A percentile compares a stretch with the other conserved stretches of the same genome.
phyloP scores from a whole-genome alignment of 1,140 invertebrate genomes.

The Tetramorium parvispinum region DNA sequence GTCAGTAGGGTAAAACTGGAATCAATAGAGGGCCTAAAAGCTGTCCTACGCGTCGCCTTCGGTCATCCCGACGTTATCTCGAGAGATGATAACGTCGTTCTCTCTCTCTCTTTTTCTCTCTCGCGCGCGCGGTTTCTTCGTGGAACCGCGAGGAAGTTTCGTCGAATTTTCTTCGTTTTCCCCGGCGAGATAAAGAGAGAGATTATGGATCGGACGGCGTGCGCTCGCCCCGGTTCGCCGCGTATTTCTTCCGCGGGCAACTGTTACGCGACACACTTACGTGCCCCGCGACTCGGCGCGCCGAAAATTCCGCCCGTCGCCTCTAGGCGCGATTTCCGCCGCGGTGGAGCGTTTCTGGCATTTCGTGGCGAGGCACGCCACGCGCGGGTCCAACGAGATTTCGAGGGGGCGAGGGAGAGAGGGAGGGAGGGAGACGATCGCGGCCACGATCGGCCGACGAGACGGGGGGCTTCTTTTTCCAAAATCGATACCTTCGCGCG shows the following conservation, averaged over 20 bases:
- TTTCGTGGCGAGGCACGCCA: neutral
- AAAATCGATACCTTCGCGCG: slow-evolving; percentile 11
- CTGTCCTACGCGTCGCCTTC: neutral
- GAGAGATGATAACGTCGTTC: neutral
- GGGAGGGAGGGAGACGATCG: neutral
- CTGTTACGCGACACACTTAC: slow-evolving; percentile 58
- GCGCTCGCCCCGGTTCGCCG: slow-evolving; percentile 8
- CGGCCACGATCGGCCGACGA: neutral
- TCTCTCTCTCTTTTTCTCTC: neutral
- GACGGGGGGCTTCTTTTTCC: neutral
- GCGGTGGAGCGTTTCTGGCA: neutral
- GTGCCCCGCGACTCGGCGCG: neutral
- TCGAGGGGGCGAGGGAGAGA: neutral
- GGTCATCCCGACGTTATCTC: neutral
- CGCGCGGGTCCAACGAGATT: neutral
- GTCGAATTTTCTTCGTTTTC: neutral
- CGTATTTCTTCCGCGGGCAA: slow-evolving; percentile 35
- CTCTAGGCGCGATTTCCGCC: neutral
- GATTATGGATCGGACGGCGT: neutral
- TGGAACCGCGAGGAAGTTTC: neutral
- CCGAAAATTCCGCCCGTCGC: neutral
- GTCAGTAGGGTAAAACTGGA: slow-evolving; percentile 12
- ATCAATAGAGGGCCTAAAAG: slow-evolving; percentile 8
- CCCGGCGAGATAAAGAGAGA: neutral
- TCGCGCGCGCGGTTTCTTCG: neutral